phyloP scores from a whole-genome alignment of 2,797 vertebrate genomes.

The Hydrophis major region DNA sequence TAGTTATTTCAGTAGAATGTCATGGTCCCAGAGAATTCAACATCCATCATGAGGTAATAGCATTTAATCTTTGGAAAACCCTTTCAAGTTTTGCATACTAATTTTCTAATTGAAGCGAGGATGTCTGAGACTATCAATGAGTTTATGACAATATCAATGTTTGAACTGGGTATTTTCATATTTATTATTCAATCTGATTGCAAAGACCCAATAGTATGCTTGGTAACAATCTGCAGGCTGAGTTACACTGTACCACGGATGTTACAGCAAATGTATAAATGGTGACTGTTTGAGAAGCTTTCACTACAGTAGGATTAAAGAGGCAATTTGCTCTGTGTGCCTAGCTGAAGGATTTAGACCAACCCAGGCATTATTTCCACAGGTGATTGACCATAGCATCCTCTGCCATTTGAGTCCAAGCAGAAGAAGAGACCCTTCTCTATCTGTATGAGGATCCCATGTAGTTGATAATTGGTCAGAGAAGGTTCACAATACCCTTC shows the following conservation, averaged over 20 bases:
- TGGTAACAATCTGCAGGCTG: neutral
- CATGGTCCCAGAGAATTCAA: neutral
- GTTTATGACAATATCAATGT: neutral
- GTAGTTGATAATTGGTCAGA: neutral
- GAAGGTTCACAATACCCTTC: neutral
- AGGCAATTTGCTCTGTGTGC: neutral
- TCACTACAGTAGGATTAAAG: neutral
- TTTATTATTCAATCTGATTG: neutral
- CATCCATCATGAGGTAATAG: neutral
- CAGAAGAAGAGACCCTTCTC: neutral
- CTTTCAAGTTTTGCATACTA: neutral
- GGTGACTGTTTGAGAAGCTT: neutral
- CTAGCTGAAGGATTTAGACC: neutral
- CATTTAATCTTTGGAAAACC: neutral
- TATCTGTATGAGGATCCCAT: neutral
- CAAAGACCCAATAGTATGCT: neutral
- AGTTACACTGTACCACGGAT: neutral
- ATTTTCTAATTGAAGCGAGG: neutral
- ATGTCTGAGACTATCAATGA: neutral
- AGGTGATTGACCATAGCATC: neutral
- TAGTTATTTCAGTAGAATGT: neutral
- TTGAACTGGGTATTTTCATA: neutral
- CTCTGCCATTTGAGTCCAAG: neutral
- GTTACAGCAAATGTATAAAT: neutral
- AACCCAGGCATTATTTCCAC: neutral